Conservation (phyloP, 2,113 vertebrate genomes). For the Macrotus californicus region DNA sequence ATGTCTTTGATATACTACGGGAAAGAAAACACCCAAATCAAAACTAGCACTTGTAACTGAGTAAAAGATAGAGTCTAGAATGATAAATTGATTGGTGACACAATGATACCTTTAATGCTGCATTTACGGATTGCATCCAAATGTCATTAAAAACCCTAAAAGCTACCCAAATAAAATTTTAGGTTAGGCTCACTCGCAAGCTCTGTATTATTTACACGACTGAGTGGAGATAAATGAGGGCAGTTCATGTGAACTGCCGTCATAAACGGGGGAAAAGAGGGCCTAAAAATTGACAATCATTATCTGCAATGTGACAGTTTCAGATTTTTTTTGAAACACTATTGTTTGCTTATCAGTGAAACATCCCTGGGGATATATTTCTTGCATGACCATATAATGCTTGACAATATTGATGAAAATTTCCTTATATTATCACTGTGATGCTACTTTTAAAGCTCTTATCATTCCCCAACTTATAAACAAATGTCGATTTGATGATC, state of each 20-base stretch:
- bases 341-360: not conserved
- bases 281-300: not conserved
- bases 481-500: not conserved
- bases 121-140: not conserved
- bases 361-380: not conserved
- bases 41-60: not conserved
- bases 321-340: not conserved
- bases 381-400: not conserved
- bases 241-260: not conserved
- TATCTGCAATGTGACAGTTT: not conserved
- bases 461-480: not conserved
- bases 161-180: conserved; percentile 1
- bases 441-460: not conserved
- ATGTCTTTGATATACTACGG: not conserved
- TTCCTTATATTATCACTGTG: not conserved
- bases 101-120: not conserved
- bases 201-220: not conserved
- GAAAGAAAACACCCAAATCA: not conserved
- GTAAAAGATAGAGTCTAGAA: not conserved
- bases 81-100: not conserved
- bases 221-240: not conserved
- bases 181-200: not conserved
- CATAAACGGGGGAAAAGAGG: not conserved
- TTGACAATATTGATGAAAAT: not conserved
- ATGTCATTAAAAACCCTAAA: not conserved